phyloP scores from a whole-genome alignment of 2,888 invertebrate species.

The Microplitis deprimator region DNA sequence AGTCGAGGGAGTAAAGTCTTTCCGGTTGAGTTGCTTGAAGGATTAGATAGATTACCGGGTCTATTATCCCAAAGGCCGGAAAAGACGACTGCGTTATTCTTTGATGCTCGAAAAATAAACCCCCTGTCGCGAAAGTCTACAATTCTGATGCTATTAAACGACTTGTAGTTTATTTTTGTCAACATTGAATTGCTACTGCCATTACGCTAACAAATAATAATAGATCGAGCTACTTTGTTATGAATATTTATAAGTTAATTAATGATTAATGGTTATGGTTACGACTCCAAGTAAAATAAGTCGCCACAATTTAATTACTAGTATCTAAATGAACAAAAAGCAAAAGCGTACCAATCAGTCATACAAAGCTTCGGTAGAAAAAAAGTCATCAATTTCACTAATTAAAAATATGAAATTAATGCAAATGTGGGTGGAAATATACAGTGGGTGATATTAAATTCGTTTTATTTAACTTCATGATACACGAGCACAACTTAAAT shows the following conservation, averaged over 20 bases:
- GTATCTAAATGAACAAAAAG: neutral
- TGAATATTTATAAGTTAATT: neutral
- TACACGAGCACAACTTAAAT: too few species aligned
- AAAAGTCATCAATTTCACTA: neutral
- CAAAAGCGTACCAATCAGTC: too few species aligned
- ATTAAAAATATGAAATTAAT: neutral
- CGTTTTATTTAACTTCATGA: too few species aligned
- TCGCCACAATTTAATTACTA: neutral
- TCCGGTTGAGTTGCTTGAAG: conserved; percentile 65
- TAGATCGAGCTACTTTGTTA: conserved; percentile 7
- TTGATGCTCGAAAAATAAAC: conserved; percentile 31
- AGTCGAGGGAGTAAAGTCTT: conserved; percentile 52
- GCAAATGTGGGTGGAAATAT: too few species aligned
- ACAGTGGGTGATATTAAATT: too few species aligned
- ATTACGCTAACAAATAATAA: conserved; percentile 1
- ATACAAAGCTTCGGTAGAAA: neutral
- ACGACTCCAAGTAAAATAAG: neutral
- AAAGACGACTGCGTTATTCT: conserved; percentile 35
- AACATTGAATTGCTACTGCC: neutral
- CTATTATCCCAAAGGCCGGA: conserved; percentile 53
- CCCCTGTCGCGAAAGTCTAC: conserved; percentile 30
- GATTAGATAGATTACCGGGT: conserved; percentile 69
- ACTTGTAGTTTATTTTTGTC: neutral
- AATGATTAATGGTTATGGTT: neutral
- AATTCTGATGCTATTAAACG: neutral